Evolutionary conservation across 1,140 invertebrate genomes (phyloP), one percentile per base, ranked within the genome.

Genomic region (Tigriopus japonicus): DNA sequence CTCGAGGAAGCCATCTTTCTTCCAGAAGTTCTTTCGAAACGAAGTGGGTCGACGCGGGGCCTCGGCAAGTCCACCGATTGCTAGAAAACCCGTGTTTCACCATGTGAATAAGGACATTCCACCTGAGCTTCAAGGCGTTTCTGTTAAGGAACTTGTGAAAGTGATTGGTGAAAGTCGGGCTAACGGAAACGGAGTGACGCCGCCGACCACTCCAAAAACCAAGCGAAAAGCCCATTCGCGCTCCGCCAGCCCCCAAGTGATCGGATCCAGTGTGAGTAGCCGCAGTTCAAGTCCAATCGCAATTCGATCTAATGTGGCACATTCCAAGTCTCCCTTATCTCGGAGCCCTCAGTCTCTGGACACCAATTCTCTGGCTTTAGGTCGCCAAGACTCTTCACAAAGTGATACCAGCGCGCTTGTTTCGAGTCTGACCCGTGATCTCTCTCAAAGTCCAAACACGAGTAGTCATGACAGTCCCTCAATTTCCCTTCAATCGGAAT

Each of bases 91-190:
- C 14, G 24, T 24, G 15, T 41, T 40, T 40, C 17, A 28, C n/a
- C 23, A 15, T 14, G 17, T 61, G 24, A 61, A 61, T 10, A 75
- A 75, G 60, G 76, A 77, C 66, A 73, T 81, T 62, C 79, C 81
- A 0, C 72, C 74, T 6, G 82, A 84, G 67, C 74, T 83, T 49
- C 78, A 80, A 14, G 81, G 82, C 0, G 82, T 86, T 3, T 85
- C 83, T 0, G 83, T 86, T 1, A 83, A 84, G 60, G 85, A 86
- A 61, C 68, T 87, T 43, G 83, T 87, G 1, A 83, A 85, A 67
- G 84, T 80, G 1, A 81, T 87, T 69, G 82, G 83, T 17, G 84
- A 86, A 67, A 82, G 79, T 66, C 70, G 82, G 63, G 78, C 79
- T 9, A 87, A 86, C 72, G 84, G 83, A 21, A 87, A 86, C 70